Conservation (phyloP, 2,797 vertebrate species). For the Argyrosomus regius region DNA sequence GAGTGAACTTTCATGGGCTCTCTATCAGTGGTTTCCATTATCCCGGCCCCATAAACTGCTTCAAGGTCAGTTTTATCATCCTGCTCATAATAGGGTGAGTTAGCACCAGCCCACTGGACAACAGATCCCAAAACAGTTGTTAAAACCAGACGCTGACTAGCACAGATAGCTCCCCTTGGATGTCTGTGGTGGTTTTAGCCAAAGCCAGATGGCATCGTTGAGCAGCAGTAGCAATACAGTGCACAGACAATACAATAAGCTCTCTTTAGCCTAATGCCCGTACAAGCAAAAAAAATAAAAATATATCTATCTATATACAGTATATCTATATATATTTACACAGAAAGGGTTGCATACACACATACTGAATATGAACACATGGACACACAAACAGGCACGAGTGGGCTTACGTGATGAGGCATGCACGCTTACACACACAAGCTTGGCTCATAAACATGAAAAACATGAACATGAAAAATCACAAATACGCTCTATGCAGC, state of each 20-base stretch:
- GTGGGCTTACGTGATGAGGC: constrained; percentile 47
- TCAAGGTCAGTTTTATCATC: constrained; percentile 81
- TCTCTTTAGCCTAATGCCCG: constrained; percentile 33
- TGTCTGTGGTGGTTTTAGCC: constrained; percentile 45
- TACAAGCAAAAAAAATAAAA: background rate
- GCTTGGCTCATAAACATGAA: constrained; percentile 12
- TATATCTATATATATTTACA: constrained; percentile 29
- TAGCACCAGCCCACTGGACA: constrained; percentile 75
- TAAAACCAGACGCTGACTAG: constrained; percentile 73
- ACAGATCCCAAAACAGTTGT: constrained; percentile 79
- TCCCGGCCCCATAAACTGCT: constrained; percentile 75
- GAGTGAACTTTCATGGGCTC: constrained; percentile 71
- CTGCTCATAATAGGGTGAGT: constrained; percentile 76
- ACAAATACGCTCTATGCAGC: constrained; percentile 47
- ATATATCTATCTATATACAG: too few species aligned
- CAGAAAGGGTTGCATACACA: constrained; percentile 18
- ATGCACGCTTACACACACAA: constrained; percentile 31
- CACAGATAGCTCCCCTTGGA: constrained; percentile 67
- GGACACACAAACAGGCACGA: constrained; percentile 22
- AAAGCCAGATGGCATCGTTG: constrained; percentile 86
- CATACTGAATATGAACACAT: constrained; percentile 13
- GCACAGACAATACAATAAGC: constrained; percentile 32
- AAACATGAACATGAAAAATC: constrained; percentile 38
- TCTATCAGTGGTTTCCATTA: constrained; percentile 76
- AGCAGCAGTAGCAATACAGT: constrained; percentile 62